Evolutionary conservation across 1,140 invertebrate species (phyloP).

Genomic region (Panagrolaimus sp.): DNA sequence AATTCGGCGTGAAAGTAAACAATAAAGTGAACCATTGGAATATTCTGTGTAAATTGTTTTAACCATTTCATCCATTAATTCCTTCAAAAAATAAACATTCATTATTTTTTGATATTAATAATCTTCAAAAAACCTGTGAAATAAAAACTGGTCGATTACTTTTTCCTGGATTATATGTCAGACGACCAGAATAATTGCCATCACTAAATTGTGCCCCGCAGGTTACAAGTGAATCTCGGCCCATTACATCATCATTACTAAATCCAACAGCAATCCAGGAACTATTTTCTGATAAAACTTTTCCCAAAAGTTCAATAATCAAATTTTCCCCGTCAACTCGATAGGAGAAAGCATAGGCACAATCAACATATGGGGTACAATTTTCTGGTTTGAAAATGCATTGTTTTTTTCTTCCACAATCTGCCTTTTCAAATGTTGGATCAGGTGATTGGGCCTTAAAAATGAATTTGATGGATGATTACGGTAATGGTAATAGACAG

Average conservation of each 20-base stretch:
- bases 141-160: not conserved
- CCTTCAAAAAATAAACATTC: not conserved
- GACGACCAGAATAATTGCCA: not conserved
- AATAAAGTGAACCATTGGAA: slow-evolving; percentile 5
- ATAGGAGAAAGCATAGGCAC: slow-evolving; percentile 4
- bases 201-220: not conserved
- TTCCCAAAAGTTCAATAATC: not conserved
- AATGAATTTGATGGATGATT: no score
- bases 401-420: not conserved
- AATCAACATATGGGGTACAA: slow-evolving; percentile 4
- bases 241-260: not conserved
- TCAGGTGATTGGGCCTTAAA: no score
- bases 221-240: not conserved
- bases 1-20: not conserved
- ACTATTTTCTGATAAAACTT: not conserved
- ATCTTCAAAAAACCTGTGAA: not conserved
- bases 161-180: slow-evolving; percentile 13
- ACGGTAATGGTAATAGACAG: no score
- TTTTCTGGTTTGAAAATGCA: slow-evolving; percentile 10
- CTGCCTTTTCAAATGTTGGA: not conserved
- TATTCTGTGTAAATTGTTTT: not conserved
- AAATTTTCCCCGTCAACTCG: not conserved
- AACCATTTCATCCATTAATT: not conserved
- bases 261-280: not conserved
- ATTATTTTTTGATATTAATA: no score